These are phyloP conservation scores for Gorsachius goisagi DNA, from an alignment of 2,113 vertebrate genomes.

Conservation along the genomic window DNA sequence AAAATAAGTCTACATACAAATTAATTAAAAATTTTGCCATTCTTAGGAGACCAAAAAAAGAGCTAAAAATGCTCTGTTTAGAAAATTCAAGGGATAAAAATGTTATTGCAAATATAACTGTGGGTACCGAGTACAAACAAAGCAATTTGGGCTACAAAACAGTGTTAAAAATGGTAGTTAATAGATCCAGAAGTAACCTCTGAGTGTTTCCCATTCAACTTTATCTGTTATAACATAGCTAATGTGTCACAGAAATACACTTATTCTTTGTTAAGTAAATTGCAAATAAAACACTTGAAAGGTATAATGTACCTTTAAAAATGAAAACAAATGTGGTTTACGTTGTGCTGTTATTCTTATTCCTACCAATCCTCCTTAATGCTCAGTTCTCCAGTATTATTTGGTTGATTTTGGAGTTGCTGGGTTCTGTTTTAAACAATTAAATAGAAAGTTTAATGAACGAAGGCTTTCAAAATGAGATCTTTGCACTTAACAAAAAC, in stretches of 20 bases:
- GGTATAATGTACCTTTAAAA: not conserved
- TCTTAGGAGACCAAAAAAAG: not conserved
- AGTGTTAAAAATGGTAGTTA: not conserved
- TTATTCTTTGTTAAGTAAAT: not conserved
- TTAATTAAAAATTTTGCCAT: not conserved
- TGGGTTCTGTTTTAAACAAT: not conserved
- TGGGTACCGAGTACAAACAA: not conserved
- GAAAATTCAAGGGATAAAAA: not conserved
- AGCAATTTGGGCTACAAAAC: not conserved
- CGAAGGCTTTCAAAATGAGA: not conserved
- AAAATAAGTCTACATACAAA: not conserved
- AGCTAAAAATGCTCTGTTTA: not conserved
- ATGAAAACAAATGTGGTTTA: not conserved
- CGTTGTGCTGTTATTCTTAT: not conserved
- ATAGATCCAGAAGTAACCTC: not conserved
- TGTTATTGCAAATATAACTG: not conserved
- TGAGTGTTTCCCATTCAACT: not conserved
- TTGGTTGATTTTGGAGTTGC: not conserved
- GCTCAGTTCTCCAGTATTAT: not conserved
- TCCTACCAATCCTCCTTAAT: not conserved
- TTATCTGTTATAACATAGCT: not conserved
- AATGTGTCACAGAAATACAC: not conserved
- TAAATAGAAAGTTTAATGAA: not conserved
- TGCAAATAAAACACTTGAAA: not conserved
- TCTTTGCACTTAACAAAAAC: not conserved